phyloP scores from a whole-genome alignment of 2,113 vertebrate genomes.

The Nesogale talazaci region DNA sequence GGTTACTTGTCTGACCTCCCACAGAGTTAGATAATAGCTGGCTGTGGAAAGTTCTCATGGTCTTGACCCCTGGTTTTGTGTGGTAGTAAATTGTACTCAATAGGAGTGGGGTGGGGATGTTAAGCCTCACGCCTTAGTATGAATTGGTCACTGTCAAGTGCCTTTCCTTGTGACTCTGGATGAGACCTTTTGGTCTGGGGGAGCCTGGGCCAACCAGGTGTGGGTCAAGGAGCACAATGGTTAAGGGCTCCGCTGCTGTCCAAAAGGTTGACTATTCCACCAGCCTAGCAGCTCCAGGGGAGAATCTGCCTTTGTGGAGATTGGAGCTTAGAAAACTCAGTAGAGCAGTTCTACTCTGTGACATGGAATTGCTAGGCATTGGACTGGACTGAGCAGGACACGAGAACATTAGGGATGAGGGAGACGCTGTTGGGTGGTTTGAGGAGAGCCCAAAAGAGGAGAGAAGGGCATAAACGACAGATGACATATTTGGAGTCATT shows the following conservation, averaged over 20 bases:
- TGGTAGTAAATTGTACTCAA: neutral
- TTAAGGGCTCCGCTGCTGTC: neutral
- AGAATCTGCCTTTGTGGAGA: neutral
- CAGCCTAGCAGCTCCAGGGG: neutral
- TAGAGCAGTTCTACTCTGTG: neutral
- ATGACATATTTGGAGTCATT: neutral
- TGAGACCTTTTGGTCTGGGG: neutral
- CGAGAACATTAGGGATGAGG: neutral
- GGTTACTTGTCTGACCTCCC: neutral
- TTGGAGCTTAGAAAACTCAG: neutral
- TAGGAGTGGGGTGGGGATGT: neutral
- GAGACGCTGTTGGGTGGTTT: neutral
- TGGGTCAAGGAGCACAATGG: neutral
- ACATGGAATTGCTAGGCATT: neutral
- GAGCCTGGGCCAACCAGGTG: neutral
- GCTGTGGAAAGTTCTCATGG: neutral
- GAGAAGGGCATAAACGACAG: neutral
- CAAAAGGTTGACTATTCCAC: neutral
- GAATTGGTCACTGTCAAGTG: neutral
- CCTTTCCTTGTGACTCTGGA: slow-evolving; percentile 10
- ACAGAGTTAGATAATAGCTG: neutral
- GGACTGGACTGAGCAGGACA: neutral
- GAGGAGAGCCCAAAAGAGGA: neutral
- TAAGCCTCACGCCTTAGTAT: neutral
- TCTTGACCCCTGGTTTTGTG: slow-evolving; percentile 4